phyloP scores from a whole-genome alignment of 2,797 vertebrate genomes.

The Apogon talboti region DNA sequence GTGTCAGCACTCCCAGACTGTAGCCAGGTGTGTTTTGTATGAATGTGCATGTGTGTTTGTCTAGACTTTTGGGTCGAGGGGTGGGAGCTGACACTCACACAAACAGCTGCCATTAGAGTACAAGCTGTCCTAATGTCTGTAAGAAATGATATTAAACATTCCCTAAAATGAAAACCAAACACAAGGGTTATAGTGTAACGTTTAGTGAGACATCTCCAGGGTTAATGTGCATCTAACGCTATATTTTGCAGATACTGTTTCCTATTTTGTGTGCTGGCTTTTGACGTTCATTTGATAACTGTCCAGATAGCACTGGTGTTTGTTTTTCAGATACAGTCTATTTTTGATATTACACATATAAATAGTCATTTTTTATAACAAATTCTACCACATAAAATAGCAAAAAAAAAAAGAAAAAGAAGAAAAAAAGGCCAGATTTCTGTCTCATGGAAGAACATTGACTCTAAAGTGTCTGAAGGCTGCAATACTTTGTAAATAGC shows the following conservation, averaged over 20 bases:
- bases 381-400: background rate
- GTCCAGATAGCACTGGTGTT: background rate
- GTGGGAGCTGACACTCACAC: slow-evolving; percentile 35
- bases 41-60: slow-evolving; percentile 31
- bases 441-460: background rate
- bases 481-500: slow-evolving; percentile 3
- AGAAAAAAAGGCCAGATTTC: background rate
- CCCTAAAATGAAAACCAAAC: background rate
- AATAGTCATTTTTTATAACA: background rate
- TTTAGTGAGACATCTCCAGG: background rate
- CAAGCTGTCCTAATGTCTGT: slow-evolving; percentile 24
- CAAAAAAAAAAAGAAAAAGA: background rate
- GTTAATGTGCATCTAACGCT: background rate
- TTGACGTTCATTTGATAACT: background rate
- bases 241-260: background rate
- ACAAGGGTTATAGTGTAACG: background rate
- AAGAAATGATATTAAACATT: slow-evolving; percentile 17
- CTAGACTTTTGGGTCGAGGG: slow-evolving; percentile 41
- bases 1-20: slow-evolving; percentile 58
- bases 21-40: slow-evolving; percentile 64
- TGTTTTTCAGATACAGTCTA: background rate
- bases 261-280: background rate
- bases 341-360: background rate
- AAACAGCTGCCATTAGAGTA: slow-evolving; percentile 62
- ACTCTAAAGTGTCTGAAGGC: background rate